Evolutionary conservation across 2,113 vertebrate species (phyloP), one percentile per base, ranked within the genome.

Genomic region (Sceloporus undulatus): DNA sequence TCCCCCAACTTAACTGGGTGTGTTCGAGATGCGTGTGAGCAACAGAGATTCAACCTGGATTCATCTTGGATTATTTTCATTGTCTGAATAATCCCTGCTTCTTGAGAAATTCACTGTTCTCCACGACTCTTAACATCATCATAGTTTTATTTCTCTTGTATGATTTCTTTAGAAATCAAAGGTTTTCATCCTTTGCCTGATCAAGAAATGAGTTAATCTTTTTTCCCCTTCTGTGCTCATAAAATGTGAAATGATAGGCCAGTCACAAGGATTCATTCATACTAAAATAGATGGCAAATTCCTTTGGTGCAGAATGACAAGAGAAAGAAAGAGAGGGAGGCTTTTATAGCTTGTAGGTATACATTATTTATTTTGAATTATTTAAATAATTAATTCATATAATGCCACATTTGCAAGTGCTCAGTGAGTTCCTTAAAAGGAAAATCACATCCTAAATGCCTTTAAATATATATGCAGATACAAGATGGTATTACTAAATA

Each of bases 331-430:
- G 38, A 65, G 85, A 93, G 85, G 84, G 66, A 48, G 88, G 92
- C 92, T 92, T 88, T 95, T 94, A 95, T 90, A 88, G 93, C 91
- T 91, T 90, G 0, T 85, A 66, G 21, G 5, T 89, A 95, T 94
- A 94, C 87, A 95, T 95, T 92, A 95, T 95, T 94, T 93, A 95
- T 92, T 91, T 92, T 87, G 29, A 92, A 65, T 87, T 91, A 92
- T 92, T 95, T 95, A 88, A 94, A 95, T 94, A 92, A 94, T 95
- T 95, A 92, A 95, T 91, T 87, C 92, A 82, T 73, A 89, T 87
- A 91, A 94, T 93, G 91, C 91, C 79, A 93, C 88, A 91, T 94
- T 92, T 93, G 90, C 89, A 91, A 66, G 25, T 66, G 40, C 79
- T 48, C 90, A 85, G 48, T n/a, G 85, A 70, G 93, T 80, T 77